Evolutionary conservation across 2,888 invertebrate genomes (phyloP), one percentile per base, ranked within the genome.

Genomic region (Lasiommata megera): DNA sequence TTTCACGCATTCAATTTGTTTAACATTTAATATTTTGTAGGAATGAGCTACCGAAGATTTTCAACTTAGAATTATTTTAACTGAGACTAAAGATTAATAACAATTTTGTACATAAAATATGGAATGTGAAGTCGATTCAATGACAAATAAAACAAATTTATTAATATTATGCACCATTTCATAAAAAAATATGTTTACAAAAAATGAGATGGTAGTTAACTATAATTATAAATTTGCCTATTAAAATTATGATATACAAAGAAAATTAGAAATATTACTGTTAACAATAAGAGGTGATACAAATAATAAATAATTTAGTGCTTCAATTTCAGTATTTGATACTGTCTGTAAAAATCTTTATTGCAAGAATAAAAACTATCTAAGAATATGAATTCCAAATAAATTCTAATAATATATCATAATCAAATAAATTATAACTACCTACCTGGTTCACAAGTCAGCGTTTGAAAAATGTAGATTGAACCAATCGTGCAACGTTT

Each of bases 91-190:
- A 58, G 14, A 57, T 31, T 23, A n/a, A 54, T 11, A 9, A 9
- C 40, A 44, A 58, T 60, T 82, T 84, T 85, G 80, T 86, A 87
- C 82, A 85, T 77, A 52, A 40, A 16, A 68, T 67, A 81, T 88
- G 88, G 88, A 88, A 88, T 88, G 88, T 88, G 86, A 84, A 83
- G 80, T 77, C 70, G 66, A 72, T 74, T 79, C 76, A 71, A 50
- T 66, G 72, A 74, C 72, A 71, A 71, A 69, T 62, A 70, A 76
- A 73, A 64, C 62, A 71, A 70, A 69, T 48, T 36, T 67, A 54
- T 66, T 50, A 48, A n/a, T n/a, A n/a, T 71, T 67, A 72, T 72
- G 81, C 83, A 86, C 78, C 79, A 69, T 79, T 77, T 80, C 80
- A 71, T 72, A 69, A 72, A 69, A 48, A 38, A 28, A 38, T 38